Evolutionary conservation across 2,888 invertebrate genomes (phyloP).

Genomic region (Dryobota labecula): DNA sequence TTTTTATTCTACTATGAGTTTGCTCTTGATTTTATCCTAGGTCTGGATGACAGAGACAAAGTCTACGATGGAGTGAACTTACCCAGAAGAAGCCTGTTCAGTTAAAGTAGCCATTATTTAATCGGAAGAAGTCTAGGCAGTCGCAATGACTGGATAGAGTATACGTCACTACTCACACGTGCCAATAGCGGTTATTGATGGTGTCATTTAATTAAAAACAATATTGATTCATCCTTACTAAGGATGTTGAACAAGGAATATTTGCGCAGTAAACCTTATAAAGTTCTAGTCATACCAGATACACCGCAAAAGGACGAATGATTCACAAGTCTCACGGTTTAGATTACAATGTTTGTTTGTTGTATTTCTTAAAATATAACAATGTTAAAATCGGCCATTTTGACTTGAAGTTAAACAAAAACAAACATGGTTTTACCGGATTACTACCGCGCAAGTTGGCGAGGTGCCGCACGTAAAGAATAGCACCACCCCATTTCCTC

Average conservation of each 20-base stretch:
- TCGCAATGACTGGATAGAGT: not conserved
- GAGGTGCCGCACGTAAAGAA: too few relatives aligned
- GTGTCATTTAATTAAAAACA: constrained; percentile 34
- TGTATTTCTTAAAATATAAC: constrained; percentile 14
- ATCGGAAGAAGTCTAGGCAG: not conserved
- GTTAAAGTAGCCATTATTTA: not conserved
- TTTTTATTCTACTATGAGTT: too few relatives aligned
- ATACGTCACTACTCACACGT: constrained; percentile 1
- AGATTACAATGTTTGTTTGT: constrained; percentile 30
- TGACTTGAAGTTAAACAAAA: constrained; percentile 8
- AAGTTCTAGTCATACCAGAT: constrained; percentile 55
- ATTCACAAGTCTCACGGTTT: constrained; percentile 48
- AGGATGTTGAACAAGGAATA: constrained; percentile 29
- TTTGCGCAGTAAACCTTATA: constrained; percentile 28
- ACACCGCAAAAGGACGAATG: constrained; percentile 54
- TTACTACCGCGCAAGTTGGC: not conserved
- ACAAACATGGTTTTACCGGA: not conserved
- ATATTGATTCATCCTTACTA: constrained; percentile 15
- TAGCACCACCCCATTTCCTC: too few relatives aligned
- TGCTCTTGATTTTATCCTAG: too few relatives aligned
- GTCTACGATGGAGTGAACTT: too few relatives aligned
- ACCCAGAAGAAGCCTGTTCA: too few relatives aligned
- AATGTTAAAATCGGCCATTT: constrained; percentile 1
- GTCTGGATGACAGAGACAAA: too few relatives aligned
- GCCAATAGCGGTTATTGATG: constrained; percentile 19